A percentile compares a stretch with the other conserved stretches of the same genome.
Evolutionary conservation across 2,113 vertebrate species (phyloP).

Genomic region (Mormyrus lacerda): DNA sequence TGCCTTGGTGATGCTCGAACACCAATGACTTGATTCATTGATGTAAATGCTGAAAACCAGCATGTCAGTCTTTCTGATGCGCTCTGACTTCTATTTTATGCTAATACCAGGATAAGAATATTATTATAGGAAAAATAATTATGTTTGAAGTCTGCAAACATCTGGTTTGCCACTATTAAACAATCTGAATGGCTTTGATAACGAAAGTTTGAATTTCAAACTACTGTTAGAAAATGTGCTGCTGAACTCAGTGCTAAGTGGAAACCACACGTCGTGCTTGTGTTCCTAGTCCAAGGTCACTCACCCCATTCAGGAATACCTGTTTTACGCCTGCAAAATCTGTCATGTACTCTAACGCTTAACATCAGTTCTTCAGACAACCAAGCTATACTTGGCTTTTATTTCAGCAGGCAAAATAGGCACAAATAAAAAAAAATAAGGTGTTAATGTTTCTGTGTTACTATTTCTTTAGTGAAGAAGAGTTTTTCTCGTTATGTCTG

Average conservation of each 20-base stretch:
- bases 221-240: neutral
- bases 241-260: neutral
- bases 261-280: neutral
- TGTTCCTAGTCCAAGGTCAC: neutral
- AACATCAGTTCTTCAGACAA: neutral
- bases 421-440: neutral
- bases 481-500: neutral
- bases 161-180: neutral
- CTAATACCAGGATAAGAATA: neutral
- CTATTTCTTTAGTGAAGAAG: neutral
- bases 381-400: neutral
- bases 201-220: neutral
- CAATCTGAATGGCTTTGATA: conserved; percentile 1
- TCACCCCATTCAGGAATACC: neutral
- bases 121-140: neutral
- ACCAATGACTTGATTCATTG: neutral
- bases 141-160: neutral
- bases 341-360: neutral
- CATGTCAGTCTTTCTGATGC: neutral
- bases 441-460: neutral
- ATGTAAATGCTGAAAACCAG: neutral
- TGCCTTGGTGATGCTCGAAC: too few species aligned
- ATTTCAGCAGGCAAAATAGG: neutral
- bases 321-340: neutral
- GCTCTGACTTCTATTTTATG: neutral